These are phyloP conservation scores for Cebus imitator DNA, from an alignment of 2,113 vertebrate species.

Conservation along the genomic window DNA sequence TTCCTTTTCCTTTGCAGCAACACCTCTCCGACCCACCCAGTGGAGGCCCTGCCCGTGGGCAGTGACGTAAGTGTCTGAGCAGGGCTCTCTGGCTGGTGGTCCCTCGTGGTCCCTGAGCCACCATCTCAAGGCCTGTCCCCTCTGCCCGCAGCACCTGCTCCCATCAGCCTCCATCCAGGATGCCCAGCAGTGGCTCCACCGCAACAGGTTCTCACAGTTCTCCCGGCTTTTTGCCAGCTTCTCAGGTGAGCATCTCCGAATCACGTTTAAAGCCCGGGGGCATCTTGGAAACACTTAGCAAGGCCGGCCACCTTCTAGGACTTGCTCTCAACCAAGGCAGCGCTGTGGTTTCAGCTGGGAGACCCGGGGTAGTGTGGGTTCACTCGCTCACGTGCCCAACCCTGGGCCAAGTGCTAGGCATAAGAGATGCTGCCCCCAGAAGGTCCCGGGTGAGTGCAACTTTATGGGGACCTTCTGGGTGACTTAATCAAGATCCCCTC, in stretches of 20 bases:
- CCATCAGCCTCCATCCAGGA: conserved; percentile 92
- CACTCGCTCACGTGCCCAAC: not conserved
- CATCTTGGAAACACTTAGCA: not conserved
- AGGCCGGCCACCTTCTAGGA: not conserved
- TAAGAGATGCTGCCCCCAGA: not conserved
- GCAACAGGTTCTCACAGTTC: conserved; percentile 93
- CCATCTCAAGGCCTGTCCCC: conserved; percentile 87
- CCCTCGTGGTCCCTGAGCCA: conserved; percentile 81
- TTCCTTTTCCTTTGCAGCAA: conserved; percentile 86
- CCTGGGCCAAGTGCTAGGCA: not conserved
- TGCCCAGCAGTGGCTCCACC: conserved; percentile 94
- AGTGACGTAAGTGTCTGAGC: conserved; percentile 91
- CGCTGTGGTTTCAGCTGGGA: no score
- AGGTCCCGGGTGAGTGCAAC: accelerated
- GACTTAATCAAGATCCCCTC: no score
- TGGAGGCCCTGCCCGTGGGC: conserved; percentile 88
- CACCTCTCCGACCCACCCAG: conserved; percentile 91
- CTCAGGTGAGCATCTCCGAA: conserved; percentile 85
- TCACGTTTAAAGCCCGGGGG: no score
- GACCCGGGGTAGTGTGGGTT: not conserved
- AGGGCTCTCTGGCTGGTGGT: conserved; percentile 80
- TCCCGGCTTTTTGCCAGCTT: conserved; percentile 94
- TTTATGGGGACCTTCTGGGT: not conserved
- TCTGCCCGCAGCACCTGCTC: conserved; percentile 93
- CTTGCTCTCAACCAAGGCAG: not conserved